Evolutionary conservation across 2,888 invertebrate genomes (phyloP), one percentile per base, ranked within the genome.

Genomic region (Chaetogeoica ovagalla): DNA sequence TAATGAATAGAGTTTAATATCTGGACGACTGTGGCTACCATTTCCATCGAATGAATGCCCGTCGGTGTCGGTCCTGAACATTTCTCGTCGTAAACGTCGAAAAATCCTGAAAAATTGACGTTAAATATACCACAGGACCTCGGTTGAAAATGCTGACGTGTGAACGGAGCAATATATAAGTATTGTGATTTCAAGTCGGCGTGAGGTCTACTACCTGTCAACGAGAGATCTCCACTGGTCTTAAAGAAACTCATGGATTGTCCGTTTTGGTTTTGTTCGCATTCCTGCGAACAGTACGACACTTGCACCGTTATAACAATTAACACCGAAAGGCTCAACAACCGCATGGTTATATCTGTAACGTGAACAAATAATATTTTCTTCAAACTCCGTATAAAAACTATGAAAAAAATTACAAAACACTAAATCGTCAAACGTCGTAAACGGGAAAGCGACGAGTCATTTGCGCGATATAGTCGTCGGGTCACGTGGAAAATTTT

Each of bases 31-130:
- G 86, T 85, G 13, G 86, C 84, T 3, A 87, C 86, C 21, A 87
- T 86, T 9, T 86, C 85, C 59, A 87, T 84, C 83, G 87, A 85
- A 81, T 87, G 86, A 74, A 86, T 84, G 23, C 86, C 87, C 69
- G 85, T 85, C 17, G 84, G 81, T 59, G 85, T 85, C 6, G 86
- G 85, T 17, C 84, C 83, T 57, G 87, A 86, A 82, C 88, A 88
- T 63, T 86, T 85, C 0, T 85, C 85, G 6, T 87, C 87, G 8
- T 68, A 73, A 21, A 79, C 71, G n/a, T 79, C 79, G n/a, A 63
- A 71, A 2, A 79, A 79, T 19, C 79, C 79, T 79, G 19, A 6
- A 77, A 52, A 23, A 43, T 19, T 2, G 2, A 30, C 30, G 30
- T 30, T 30, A 30, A 30, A 30, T 30, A 30, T 4, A 1, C 30